Evolutionary conservation across 2,113 vertebrate species (phyloP).

Genomic region (Gavia stellata): DNA sequence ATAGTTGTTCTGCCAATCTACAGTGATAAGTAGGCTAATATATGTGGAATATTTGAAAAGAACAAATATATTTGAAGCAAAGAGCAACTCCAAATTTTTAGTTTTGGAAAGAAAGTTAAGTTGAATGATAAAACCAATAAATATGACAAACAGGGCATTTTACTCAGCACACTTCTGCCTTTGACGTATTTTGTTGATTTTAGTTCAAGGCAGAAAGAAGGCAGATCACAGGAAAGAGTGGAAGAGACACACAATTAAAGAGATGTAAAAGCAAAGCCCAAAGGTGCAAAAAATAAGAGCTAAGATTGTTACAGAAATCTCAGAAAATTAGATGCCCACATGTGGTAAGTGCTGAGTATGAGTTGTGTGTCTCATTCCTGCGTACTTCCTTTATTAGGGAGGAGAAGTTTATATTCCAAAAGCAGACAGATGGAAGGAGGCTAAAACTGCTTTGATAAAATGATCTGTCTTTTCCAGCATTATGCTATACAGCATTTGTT

Average conservation of each 20-base stretch:
- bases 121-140: not conserved
- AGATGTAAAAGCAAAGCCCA: not conserved
- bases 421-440: not conserved
- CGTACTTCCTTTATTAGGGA: not conserved
- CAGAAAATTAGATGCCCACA: not conserved
- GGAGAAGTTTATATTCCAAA: not conserved
- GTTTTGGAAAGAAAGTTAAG: not conserved
- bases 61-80: not conserved
- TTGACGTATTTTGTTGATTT: not conserved
- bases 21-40: not conserved
- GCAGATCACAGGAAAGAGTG: not conserved
- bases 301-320: not conserved
- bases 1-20: not conserved
- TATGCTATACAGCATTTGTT: fast-evolving
- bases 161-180: not conserved
- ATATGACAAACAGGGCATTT: not conserved
- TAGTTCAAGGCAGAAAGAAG: not conserved
- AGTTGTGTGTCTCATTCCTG: not conserved
- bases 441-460: not conserved
- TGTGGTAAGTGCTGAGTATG: not conserved
- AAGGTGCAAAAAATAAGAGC: not conserved
- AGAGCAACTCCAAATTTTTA: not conserved
- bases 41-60: not conserved
- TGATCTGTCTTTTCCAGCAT: not conserved
- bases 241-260: not conserved